phyloP scores from a whole-genome alignment of 2,797 vertebrate species.

The Clamator glandarius region DNA sequence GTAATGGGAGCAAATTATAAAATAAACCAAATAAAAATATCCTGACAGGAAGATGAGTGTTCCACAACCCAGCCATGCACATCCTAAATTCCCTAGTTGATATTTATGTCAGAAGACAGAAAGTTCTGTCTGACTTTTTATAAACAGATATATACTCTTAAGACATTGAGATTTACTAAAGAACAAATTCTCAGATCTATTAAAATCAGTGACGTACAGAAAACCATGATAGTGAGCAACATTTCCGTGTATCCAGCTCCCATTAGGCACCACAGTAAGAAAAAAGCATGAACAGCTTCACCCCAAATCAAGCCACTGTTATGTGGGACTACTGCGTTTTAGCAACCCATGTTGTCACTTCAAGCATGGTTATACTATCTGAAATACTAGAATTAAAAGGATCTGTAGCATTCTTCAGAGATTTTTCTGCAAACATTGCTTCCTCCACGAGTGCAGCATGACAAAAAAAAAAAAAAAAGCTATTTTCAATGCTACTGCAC shows the following conservation, averaged over 20 bases:
- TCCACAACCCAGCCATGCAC: background rate
- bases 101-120: background rate
- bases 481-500: background rate
- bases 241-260: background rate
- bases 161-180: background rate
- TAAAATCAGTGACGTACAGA: background rate
- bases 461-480: background rate
- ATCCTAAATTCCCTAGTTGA: background rate
- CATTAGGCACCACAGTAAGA: background rate
- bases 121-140: background rate
- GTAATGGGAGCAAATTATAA: constrained; percentile 40
- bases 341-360: background rate
- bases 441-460: background rate
- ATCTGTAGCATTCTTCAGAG: background rate
- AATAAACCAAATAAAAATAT: constrained; percentile 47
- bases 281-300: background rate
- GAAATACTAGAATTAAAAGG: background rate
- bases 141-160: background rate
- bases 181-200: background rate
- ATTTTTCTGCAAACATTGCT: background rate
- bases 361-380: background rate
- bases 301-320: background rate
- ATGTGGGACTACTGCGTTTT: background rate
- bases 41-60: background rate
- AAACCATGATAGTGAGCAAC: background rate